Evolutionary conservation across 2,797 vertebrate species (phyloP), one percentile per base, ranked within the genome.

Genomic region (Harpagifer antarcticus): DNA sequence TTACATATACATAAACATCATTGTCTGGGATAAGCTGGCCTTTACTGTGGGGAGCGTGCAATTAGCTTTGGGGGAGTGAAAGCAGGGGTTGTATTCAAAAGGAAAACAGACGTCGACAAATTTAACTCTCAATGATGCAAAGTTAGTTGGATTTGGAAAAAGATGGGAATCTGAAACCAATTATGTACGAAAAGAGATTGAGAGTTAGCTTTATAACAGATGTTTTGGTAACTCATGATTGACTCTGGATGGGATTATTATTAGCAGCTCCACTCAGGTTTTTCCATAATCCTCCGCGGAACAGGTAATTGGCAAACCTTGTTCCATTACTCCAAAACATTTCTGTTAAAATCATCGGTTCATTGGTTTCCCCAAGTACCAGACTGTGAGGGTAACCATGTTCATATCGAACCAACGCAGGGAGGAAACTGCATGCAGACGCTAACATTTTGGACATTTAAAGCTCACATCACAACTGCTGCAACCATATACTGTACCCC

Each of bases 161-260:
- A 78, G 86, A 84, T 89, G 52, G 61, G 76, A 87, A 87, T 88
- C 84, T 91, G 86, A 92, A 87, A 88, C 77, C 78, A 89, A 90
- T 92, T 89, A 90, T 92, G 92, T 86, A 83, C 75, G 81, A 85
- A 64, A 79, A 81, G 57, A 76, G 88, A 88, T 69, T 78, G 83
- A 82, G 81, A 45, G 71, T 76, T 78, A 82, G 90, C 81, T 86
- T 88, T 77, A 57, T 66, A 88, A 66, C 90, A 89, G 87, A 93
- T 93, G 92, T 91, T 91, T 88, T 78, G 78, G 61, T 79, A 86
- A 89, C 86, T 88, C 19, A 44, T 88, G 86, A 88, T 85, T 87
- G 82, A 86, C 88, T 90, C 76, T 74, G 74, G 71, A 82, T 67
- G 78, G 72, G 71, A 90, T 90, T 85, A 79, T 93, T 88, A 87